These are phyloP conservation scores for Torymus texanus DNA, from an alignment of 2,888 invertebrate genomes.

Conservation along the genomic window DNA sequence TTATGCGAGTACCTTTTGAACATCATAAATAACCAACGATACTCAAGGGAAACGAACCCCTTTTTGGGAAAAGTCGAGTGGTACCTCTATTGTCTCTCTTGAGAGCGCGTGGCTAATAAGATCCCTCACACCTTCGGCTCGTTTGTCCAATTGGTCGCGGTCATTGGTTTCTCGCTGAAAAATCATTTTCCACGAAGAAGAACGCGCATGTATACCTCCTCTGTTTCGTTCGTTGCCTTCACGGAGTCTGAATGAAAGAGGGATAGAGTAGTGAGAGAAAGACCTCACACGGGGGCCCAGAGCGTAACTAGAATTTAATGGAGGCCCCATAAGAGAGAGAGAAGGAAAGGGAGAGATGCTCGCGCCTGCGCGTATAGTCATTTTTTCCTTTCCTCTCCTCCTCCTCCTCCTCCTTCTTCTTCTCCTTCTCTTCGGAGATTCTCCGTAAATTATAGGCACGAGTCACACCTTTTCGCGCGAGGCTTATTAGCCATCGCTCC, in stretches of 20 bases:
- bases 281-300: conserved; percentile 50
- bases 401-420: not conserved
- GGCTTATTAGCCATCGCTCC: conserved; percentile 58
- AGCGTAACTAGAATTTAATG: conserved; percentile 68
- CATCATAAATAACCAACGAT: no score
- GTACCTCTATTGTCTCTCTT: not conserved
- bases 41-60: no score
- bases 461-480: conserved; percentile 61
- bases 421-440: conserved; percentile 37
- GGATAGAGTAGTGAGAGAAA: conserved; percentile 24
- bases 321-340: conserved; percentile 32
- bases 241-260: not conserved
- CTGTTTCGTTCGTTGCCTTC: not conserved
- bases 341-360: conserved; percentile 58
- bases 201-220: not conserved
- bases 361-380: conserved; percentile 46
- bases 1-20: no score
- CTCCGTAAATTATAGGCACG: conserved; percentile 62
- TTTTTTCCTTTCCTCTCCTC: conserved; percentile 11
- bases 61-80: not conserved
- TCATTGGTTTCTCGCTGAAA: conserved; percentile 61
- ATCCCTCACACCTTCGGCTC: conserved; percentile 57
- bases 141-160: conserved; percentile 71
- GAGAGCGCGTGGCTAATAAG: conserved; percentile 35
- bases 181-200: conserved; percentile 53